These are phyloP conservation scores for Conus ventricosus DNA, from an alignment of 1,140 invertebrate species.

Conservation along the genomic window DNA sequence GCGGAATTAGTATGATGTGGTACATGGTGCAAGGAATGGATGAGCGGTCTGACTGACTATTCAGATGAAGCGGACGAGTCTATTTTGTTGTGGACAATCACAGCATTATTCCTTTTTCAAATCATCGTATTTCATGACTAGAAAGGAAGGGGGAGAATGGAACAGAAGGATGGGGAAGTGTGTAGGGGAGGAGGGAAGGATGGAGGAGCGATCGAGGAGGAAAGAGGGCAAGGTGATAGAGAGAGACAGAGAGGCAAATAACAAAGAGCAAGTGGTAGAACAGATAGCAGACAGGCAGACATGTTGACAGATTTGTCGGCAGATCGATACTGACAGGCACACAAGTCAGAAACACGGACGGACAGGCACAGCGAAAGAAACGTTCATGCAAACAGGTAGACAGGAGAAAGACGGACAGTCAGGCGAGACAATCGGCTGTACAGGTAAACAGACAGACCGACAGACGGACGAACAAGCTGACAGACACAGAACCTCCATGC, in stretches of 20 bases:
- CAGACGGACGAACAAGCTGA: neutral
- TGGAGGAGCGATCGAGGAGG: no score
- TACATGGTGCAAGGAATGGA: no score
- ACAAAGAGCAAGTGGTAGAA: neutral
- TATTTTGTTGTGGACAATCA: no score
- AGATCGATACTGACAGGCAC: neutral
- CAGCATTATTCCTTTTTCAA: no score
- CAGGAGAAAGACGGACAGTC: no score
- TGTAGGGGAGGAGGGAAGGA: no score
- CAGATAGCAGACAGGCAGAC: neutral
- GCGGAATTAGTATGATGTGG: no score
- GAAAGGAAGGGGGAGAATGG: neutral
- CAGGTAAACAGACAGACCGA: no score
- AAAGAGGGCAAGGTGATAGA: neutral
- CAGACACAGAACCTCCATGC: neutral
- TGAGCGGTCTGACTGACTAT: no score
- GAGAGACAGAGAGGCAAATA: neutral
- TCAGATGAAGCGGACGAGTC: no score
- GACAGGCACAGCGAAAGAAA: neutral
- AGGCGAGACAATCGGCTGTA: no score
- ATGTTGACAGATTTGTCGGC: neutral
- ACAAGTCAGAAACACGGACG: neutral
- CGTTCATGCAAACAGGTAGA: no score
- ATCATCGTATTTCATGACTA: neutral
- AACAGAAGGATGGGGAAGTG: neutral